phyloP scores from a whole-genome alignment of 2,113 vertebrate species.

The Butorides virescens region DNA sequence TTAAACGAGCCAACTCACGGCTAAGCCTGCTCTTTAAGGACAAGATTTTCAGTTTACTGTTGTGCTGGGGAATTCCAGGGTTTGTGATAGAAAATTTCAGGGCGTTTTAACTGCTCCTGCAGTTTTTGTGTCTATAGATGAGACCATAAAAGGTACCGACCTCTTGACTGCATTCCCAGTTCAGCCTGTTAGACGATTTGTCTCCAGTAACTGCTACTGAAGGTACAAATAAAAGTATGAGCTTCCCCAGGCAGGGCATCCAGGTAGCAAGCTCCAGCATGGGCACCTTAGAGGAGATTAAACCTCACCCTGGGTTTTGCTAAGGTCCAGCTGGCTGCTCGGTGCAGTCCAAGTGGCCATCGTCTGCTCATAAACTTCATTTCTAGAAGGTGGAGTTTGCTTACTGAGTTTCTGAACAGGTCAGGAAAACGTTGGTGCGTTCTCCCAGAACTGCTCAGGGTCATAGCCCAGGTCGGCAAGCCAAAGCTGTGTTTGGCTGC shows the following conservation, averaged over 20 bases:
- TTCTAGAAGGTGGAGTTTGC: background rate
- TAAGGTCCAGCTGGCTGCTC: background rate
- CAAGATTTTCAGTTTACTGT: background rate
- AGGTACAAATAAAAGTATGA: background rate
- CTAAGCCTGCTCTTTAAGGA: background rate
- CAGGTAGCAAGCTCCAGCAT: background rate
- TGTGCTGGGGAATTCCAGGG: background rate
- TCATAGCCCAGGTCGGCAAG: background rate
- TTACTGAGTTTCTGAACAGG: background rate
- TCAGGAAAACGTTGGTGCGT: background rate
- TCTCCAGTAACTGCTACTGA: background rate
- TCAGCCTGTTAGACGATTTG: accelerated
- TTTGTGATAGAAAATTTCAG: background rate
- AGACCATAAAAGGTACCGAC: background rate
- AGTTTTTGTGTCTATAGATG: background rate
- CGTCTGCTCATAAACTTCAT: background rate
- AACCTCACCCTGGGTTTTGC: background rate
- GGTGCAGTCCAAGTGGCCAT: background rate
- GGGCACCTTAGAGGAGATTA: background rate
- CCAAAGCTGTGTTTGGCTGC: background rate
- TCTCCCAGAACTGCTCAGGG: background rate
- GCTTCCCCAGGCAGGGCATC: background rate
- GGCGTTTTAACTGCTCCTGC: background rate
- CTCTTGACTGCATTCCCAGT: background rate
- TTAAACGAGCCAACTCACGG: background rate